Conservation (phyloP, 2,888 invertebrate species). For the Monochamus alternatus region DNA sequence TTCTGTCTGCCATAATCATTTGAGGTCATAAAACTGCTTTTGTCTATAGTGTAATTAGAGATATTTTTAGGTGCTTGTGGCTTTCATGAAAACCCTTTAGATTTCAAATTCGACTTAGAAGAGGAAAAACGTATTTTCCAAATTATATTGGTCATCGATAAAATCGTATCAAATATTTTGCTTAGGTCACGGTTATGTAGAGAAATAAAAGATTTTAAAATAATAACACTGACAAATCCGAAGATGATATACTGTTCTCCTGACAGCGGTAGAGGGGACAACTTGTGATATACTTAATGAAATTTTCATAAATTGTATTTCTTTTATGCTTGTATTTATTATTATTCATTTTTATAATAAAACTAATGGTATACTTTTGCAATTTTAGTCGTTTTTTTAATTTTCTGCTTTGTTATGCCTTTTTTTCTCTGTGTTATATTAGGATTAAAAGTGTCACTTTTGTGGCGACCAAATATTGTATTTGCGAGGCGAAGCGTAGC, state of each 20-base stretch:
- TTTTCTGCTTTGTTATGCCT: no score
- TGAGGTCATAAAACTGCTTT: no score
- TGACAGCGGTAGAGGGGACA: neutral
- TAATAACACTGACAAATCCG: neutral
- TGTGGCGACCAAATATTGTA: no score
- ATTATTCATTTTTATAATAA: slow-evolving; percentile 4
- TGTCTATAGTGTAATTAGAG: no score
- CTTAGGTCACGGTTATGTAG: slow-evolving; percentile 46
- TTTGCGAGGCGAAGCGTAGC: no score
- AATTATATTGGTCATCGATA: slow-evolving; percentile 50
- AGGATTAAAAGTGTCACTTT: no score
- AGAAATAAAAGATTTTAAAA: slow-evolving; percentile 46
- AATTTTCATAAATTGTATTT: neutral
- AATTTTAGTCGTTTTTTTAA: no score
- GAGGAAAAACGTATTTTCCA: slow-evolving; percentile 54
- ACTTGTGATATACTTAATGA: neutral
- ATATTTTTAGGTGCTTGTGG: slow-evolving; percentile 56
- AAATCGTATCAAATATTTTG: slow-evolving; percentile 50
- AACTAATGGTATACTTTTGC: no score
- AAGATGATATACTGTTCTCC: neutral
- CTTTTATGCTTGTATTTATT: slow-evolving; percentile 12
- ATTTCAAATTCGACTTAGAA: slow-evolving; percentile 50
- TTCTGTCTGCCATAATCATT: no score
- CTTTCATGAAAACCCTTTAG: slow-evolving; percentile 53
- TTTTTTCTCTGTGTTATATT: no score